Evolutionary conservation across 1,140 invertebrate genomes (phyloP), one percentile per base, ranked within the genome.

Genomic region (Seison nebaliae): DNA sequence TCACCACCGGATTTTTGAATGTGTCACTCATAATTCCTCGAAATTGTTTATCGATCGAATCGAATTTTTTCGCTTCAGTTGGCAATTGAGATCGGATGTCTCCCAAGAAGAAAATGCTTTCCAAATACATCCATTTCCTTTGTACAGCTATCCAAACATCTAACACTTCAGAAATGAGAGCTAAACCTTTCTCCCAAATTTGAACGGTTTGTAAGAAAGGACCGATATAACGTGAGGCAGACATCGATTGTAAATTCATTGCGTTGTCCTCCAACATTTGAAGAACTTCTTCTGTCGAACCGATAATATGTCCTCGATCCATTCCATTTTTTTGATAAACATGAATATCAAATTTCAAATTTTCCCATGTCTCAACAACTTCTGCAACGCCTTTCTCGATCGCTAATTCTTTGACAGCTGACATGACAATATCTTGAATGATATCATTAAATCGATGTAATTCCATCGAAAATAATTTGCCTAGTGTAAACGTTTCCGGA

Each of bases 391-490:
- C 73, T 42, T 70, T 71, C 55, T 86, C 78, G 46, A 84, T 83
- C 15, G 69, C 65, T 46, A 79, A 55, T 55, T 86, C 78, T 62
- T 80, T 81, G 23, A 76, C 70, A 15, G 79, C 77, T 51, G 71
- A 72, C 23, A 69, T 75, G 2, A 84, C 71, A 36, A 84, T 81
- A 50, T 77, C 70, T 14, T 69, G 73, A 46, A 64, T 63, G 8
- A 73, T 71, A 0, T 79, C 75, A 51, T 74, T 69, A 49, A 76
- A 76, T 42, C 72, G 67, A 47, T 77, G 70, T 36, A 83, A 51
- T 48, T 84, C 71, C 76, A 86, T 81, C 1, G 70, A 65, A 57
- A 86, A 86, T 67, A 86, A 73, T 48, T 80, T 78, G 41, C 75
- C 71, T 36, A 84, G 57, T 0, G 76, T 84, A 48, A 83, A 83